These are phyloP conservation scores for Cistogaster globosa DNA, from an alignment of 2,888 invertebrate species.

Conservation along the genomic window DNA sequence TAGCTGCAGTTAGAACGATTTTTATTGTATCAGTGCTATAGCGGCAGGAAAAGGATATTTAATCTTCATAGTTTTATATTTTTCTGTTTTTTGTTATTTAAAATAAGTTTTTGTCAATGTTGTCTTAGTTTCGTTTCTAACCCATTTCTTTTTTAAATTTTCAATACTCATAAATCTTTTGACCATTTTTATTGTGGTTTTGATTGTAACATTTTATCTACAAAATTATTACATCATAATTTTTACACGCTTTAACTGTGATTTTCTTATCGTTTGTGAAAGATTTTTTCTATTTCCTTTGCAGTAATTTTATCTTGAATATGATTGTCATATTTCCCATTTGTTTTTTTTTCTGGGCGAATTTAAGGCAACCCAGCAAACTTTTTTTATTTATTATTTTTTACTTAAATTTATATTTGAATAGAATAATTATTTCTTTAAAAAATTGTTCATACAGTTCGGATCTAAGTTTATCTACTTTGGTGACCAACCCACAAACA, in stretches of 20 bases:
- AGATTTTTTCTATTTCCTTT: constrained; percentile 14
- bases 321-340: constrained; percentile 32
- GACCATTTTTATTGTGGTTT: constrained; percentile 2
- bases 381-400: too few relatives aligned
- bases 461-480: too few relatives aligned
- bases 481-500: too few relatives aligned
- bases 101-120: background rate
- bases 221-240: constrained; percentile 3
- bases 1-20: background rate
- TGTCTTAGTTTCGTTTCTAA: background rate
- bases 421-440: too few relatives aligned
- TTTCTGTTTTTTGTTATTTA: too few relatives aligned
- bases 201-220: constrained; percentile 15
- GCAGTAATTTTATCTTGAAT: constrained; percentile 27
- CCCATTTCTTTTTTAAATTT: constrained; percentile 4
- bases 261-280: constrained; percentile 22
- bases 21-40: background rate
- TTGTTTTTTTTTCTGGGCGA: background rate
- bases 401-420: too few relatives aligned
- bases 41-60: background rate
- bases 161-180: constrained; percentile 35
- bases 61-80: too few relatives aligned
- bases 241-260: constrained; percentile 23
- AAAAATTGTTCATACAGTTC: too few relatives aligned
- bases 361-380: constrained; percentile 10